A percentile compares a stretch with the other conserved stretches of the same genome.
Evolutionary conservation across 1,140 invertebrate species (phyloP).

Genomic region (Pseudoatta argentina): DNA sequence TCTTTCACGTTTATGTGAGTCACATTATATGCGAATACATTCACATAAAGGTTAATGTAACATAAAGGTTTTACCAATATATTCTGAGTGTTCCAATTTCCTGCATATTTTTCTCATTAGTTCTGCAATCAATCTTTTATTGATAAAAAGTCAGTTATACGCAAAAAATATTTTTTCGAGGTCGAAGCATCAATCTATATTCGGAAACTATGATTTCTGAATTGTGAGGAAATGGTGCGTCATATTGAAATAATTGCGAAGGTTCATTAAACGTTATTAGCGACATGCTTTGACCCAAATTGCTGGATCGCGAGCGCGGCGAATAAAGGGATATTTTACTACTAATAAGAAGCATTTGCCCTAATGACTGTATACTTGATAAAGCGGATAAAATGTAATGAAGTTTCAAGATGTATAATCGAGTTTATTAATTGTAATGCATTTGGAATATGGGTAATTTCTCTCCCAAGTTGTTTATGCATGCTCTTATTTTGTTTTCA

Average conservation of each 20-base stretch:
- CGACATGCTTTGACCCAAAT: conserved; percentile 46
- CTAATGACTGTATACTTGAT: conserved; percentile 47
- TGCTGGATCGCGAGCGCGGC: conserved; percentile 46
- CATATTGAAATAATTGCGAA: conserved; percentile 33
- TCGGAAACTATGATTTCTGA: background rate
- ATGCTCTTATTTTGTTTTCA: conserved; percentile 28
- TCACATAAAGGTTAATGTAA: background rate
- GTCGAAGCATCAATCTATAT: background rate
- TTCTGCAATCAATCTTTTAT: conserved; percentile 2
- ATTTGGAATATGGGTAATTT: conserved; percentile 32
- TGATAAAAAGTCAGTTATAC: background rate
- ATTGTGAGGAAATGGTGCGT: conserved; percentile 18
- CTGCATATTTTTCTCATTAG: conserved; percentile 16
- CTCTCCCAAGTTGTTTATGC: background rate
- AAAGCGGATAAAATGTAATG: conserved; percentile 34
- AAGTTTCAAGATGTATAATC: conserved; percentile 37
- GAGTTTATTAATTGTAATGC: conserved; percentile 48
- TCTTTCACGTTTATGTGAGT: conserved; percentile 56
- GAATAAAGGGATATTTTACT: conserved; percentile 47
- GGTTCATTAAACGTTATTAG: conserved; percentile 43
- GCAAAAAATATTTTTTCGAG: background rate
- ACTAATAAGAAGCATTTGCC: conserved; percentile 60
- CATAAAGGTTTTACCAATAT: background rate
- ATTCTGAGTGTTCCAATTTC: conserved; percentile 26
- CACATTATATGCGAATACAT: conserved; percentile 68